Evolutionary conservation across 1,140 invertebrate species (phyloP).

Genomic region (Drosophila chauvacae): DNA sequence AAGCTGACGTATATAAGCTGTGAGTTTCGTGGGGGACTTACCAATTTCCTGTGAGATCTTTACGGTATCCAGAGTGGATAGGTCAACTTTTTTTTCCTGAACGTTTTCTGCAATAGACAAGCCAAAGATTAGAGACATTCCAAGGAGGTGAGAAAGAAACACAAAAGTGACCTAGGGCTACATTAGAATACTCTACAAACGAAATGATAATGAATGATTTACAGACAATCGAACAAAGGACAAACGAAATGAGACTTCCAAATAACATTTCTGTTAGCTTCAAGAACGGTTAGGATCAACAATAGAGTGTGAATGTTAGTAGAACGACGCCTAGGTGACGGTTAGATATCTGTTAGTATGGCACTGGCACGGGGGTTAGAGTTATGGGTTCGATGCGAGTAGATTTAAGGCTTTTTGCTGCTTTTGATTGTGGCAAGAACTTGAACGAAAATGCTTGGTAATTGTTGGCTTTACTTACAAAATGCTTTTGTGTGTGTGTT

Average conservation of each 20-base stretch:
- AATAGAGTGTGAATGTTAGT: constrained; percentile 60
- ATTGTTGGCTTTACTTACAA: constrained; percentile 78
- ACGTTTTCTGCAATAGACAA: constrained; percentile 67
- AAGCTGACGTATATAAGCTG: constrained; percentile 27
- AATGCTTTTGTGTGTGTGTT: constrained; percentile 73
- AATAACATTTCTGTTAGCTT: constrained; percentile 71
- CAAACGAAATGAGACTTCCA: constrained; percentile 57
- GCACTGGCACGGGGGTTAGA: constrained; percentile 42
- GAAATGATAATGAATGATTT: constrained; percentile 57
- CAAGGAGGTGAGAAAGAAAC: constrained; percentile 12
- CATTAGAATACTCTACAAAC: constrained; percentile 70
- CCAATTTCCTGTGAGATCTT: constrained; percentile 51
- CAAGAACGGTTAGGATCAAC: constrained; percentile 36
- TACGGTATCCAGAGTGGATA: constrained; percentile 49
- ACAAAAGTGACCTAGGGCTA: constrained; percentile 68
- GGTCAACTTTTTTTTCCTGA: constrained; percentile 61
- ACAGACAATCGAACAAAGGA: constrained; percentile 62
- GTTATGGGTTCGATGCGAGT: constrained; percentile 54
- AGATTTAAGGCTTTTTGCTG: constrained; percentile 67
- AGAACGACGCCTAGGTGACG: constrained; percentile 60
- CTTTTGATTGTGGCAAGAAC: constrained; percentile 60
- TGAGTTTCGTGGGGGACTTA: constrained; percentile 27
- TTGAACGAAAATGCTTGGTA: constrained; percentile 65
- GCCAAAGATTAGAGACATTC: constrained; percentile 30
- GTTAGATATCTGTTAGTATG: constrained; percentile 63